Conservation (phyloP, 2,797 vertebrate species). For the Aulostomus chinensis region DNA sequence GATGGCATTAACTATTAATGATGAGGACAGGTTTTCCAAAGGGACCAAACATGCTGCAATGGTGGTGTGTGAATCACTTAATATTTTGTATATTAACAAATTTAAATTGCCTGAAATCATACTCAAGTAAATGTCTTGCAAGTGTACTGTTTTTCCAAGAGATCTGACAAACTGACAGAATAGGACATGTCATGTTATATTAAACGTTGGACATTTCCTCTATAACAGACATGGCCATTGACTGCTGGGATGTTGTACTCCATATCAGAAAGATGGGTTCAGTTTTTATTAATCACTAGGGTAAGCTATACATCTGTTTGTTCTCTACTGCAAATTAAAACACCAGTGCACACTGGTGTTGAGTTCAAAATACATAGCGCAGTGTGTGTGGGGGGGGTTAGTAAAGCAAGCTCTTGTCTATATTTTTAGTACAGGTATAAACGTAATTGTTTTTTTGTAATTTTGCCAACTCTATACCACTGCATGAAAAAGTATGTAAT, state of each 20-base stretch:
- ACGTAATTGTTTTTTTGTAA: too few species aligned
- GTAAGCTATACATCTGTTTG: slow-evolving; percentile 10
- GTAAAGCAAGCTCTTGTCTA: too few species aligned
- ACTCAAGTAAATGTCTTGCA: not conserved
- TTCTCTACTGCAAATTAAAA: slow-evolving; percentile 18
- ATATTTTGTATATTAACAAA: too few species aligned
- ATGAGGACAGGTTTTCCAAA: not conserved
- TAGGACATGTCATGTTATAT: not conserved
- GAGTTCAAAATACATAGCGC: slow-evolving; percentile 39
- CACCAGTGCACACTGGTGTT: slow-evolving; percentile 14
- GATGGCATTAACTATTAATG: not conserved
- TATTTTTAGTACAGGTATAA: not conserved
- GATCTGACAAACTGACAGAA: slow-evolving; percentile 1
- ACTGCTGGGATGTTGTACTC: not conserved
- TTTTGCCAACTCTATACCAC: too few species aligned
- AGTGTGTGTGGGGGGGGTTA: too few species aligned
- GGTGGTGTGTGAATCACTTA: too few species aligned
- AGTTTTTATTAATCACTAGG: not conserved
- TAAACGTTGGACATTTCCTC: not conserved
- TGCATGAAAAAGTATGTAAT: too few species aligned
- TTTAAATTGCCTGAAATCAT: not conserved
- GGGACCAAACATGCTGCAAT: not conserved
- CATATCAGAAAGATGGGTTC: not conserved
- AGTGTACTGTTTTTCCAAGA: not conserved
- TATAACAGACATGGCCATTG: not conserved